phyloP scores from a whole-genome alignment of 2,888 invertebrate species.

The Cataglyphis rosenhaueri region DNA sequence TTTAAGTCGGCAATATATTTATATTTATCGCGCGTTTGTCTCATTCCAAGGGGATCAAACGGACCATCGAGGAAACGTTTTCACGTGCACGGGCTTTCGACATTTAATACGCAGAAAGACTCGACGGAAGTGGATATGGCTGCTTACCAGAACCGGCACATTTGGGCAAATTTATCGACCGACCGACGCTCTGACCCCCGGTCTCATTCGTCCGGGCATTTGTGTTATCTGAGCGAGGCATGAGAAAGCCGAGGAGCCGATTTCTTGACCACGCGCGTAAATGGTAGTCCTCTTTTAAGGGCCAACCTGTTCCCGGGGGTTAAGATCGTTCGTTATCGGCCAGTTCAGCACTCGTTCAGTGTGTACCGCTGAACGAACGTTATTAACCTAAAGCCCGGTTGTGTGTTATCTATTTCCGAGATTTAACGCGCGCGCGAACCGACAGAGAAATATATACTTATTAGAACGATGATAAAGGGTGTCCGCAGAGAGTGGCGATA shows the following conservation, averaged over 20 bases:
- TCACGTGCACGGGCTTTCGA: background rate
- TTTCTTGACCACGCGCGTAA: slow-evolving; percentile 43
- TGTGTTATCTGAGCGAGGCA: slow-evolving; percentile 66
- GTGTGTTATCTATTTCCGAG: slow-evolving; percentile 51
- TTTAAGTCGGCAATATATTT: slow-evolving; percentile 21
- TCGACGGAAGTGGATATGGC: slow-evolving; percentile 33
- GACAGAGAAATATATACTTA: slow-evolving; percentile 30
- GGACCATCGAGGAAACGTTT: background rate
- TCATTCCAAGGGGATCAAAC: background rate
- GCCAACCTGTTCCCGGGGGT: slow-evolving; percentile 19
- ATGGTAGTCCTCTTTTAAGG: slow-evolving; percentile 33
- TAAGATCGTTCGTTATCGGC: slow-evolving; percentile 60
- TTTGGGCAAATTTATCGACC: slow-evolving; percentile 56
- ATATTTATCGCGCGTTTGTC: slow-evolving; percentile 9
- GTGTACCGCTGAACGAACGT: slow-evolving; percentile 10
- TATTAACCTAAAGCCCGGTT: slow-evolving; percentile 53
- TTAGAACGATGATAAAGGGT: slow-evolving; percentile 20
- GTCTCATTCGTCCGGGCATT: slow-evolving; percentile 63
- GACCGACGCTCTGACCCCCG: slow-evolving; percentile 54
- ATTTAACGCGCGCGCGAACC: background rate
- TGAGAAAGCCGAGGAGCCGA: slow-evolving; percentile 40
- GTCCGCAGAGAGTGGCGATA: background rate
- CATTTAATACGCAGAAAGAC: background rate
- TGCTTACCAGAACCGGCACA: slow-evolving; percentile 33
- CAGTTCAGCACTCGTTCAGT: background rate